phyloP scores from a whole-genome alignment of 2,888 invertebrate genomes.

The Sarcophaga subvicina region DNA sequence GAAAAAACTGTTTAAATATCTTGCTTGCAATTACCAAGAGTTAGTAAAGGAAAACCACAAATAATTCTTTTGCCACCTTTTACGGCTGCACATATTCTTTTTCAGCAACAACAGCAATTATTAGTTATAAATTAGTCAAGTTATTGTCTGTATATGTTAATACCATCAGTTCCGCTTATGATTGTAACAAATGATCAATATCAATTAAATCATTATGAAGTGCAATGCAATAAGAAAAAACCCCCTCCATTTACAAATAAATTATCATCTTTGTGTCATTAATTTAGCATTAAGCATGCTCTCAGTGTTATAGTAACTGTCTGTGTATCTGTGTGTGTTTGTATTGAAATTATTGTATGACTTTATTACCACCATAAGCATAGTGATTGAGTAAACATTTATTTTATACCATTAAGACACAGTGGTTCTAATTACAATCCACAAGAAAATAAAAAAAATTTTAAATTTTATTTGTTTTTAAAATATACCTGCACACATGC shows the following conservation, averaged over 20 bases:
- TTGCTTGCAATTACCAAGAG: no score
- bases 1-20: no score
- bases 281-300: conserved; percentile 14
- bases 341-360: neutral
- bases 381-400: neutral
- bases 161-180: conserved; percentile 29
- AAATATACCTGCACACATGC: no score
- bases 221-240: conserved; percentile 3
- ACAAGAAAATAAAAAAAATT: neutral
- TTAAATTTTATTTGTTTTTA: no score
- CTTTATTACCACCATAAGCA: conserved; percentile 1
- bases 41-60: no score
- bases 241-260: conserved; percentile 4
- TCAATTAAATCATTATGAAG: conserved; percentile 19
- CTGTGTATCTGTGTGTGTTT: neutral
- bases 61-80: conserved; percentile 6
- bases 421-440: neutral
- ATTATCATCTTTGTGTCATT: conserved; percentile 33
- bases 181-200: conserved; percentile 19
- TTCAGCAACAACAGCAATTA: conserved; percentile 2
- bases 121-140: neutral
- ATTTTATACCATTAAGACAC: neutral
- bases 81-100: neutral
- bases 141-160: neutral
- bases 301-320: neutral